These are phyloP conservation scores for Ethmia dodecea DNA, from an alignment of 2,888 invertebrate genomes.

Conservation along the genomic window DNA sequence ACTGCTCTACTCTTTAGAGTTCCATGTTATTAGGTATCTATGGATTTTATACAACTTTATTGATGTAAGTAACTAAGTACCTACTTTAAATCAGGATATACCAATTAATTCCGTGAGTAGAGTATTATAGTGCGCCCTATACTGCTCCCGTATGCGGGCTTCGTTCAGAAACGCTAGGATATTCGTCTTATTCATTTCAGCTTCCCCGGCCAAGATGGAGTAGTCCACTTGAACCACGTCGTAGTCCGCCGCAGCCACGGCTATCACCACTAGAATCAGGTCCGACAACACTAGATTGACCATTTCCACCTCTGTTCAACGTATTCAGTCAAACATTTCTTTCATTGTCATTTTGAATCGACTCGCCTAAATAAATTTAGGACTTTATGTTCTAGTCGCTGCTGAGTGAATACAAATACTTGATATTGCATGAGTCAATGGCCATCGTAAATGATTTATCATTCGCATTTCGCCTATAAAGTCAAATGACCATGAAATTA, in stretches of 20 bases:
- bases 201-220: conserved; percentile 44
- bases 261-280: conserved; percentile 20
- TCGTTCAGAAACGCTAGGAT: conserved; percentile 52
- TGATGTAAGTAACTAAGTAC: no score
- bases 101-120: conserved; percentile 44
- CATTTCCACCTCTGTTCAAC: neutral
- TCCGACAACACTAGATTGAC: conserved; percentile 8
- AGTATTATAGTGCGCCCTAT: conserved; percentile 43
- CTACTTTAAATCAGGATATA: conserved; percentile 26
- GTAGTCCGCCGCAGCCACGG: conserved; percentile 9
- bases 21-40: no score
- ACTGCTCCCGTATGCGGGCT: conserved; percentile 37
- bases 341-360: no score
- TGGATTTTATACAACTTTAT: no score
- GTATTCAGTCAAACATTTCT: no score
- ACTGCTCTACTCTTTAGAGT: no score
- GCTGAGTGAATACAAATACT: no score
- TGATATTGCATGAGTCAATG: no score
- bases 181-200: conserved; percentile 49
- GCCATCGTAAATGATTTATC: no score
- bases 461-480: conserved; percentile 19
- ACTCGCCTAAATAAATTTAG: no score
- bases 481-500: conserved; percentile 47
- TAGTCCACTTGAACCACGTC: conserved; percentile 50
- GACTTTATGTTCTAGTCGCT: no score